Conservation (phyloP, 2,888 invertebrate species). For the Bimastos eiseni region DNA sequence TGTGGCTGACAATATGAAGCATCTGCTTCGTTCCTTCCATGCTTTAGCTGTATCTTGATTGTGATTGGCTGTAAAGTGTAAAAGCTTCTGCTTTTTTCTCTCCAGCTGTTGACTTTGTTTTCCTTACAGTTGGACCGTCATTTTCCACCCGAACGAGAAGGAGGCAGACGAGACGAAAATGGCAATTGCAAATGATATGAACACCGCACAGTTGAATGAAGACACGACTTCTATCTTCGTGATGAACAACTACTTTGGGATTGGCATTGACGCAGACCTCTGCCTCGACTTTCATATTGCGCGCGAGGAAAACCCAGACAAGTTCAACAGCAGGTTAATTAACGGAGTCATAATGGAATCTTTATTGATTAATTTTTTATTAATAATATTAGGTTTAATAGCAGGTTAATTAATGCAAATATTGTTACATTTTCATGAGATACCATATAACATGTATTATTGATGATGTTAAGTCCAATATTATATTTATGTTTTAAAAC, state of each 20-base stretch:
- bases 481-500: no score
- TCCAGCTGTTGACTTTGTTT: neutral
- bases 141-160: slow-evolving; percentile 83
- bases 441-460: no score
- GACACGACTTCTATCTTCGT: slow-evolving; percentile 99
- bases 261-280: slow-evolving; percentile 98
- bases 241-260: slow-evolving; percentile 99
- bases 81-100: neutral
- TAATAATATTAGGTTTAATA: no score
- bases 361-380: no score
- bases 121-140: slow-evolving; percentile 88
- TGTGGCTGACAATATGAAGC: no score
- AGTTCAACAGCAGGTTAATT: slow-evolving; percentile 84
- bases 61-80: neutral
- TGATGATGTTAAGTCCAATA: no score
- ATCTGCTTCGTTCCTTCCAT: no score
- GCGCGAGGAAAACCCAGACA: slow-evolving; percentile 97
- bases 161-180: slow-evolving; percentile 62
- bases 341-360: no score
- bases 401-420: no score
- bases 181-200: slow-evolving; percentile 61
- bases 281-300: slow-evolving; percentile 99
- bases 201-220: slow-evolving; percentile 70
- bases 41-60: neutral
- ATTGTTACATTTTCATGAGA: no score